Conservation (phyloP, 2,888 invertebrate genomes). For the Ditylenchus weischeri region DNA sequence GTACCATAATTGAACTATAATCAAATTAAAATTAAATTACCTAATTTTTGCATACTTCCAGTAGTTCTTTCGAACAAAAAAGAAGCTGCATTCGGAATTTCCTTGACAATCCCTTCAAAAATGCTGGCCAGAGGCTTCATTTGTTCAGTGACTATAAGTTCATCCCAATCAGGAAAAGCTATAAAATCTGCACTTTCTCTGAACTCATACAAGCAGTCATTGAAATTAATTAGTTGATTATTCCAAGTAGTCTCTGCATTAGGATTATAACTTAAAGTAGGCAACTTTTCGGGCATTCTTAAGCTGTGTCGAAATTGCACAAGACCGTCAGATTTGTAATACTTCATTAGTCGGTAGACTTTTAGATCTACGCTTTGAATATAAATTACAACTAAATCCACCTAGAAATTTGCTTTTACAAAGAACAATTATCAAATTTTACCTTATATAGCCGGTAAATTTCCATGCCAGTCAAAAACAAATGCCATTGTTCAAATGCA, state of each 20-base stretch:
- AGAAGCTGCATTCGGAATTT: background rate
- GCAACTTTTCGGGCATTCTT: conserved; percentile 16
- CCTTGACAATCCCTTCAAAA: background rate
- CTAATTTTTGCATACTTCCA: conserved; percentile 3
- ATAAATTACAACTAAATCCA: conserved; percentile 16
- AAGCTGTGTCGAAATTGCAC: conserved; percentile 16
- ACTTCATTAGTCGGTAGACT: conserved; percentile 14
- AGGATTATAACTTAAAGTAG: conserved; percentile 9
- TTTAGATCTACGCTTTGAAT: conserved; percentile 18
- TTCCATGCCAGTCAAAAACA: conserved; percentile 19
- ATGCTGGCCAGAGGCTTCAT: background rate
- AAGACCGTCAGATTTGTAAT: conserved; percentile 13
- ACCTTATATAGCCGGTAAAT: conserved; percentile 7
- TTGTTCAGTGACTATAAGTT: conserved; percentile 13
- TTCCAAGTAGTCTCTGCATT: conserved; percentile 24
- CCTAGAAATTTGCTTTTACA: background rate
- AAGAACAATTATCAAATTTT: no score
- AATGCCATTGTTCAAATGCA: conserved; percentile 21
- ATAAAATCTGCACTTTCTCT: conserved; percentile 22
- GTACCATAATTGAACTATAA: no score
- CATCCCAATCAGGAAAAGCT: conserved; percentile 26
- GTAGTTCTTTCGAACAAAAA: conserved; percentile 3
- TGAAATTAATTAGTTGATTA: conserved; percentile 24
- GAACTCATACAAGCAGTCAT: conserved; percentile 24
- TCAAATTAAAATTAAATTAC: background rate